Evolutionary conservation across 2,113 vertebrate genomes (phyloP).

Genomic region (Smithornis capensis): DNA sequence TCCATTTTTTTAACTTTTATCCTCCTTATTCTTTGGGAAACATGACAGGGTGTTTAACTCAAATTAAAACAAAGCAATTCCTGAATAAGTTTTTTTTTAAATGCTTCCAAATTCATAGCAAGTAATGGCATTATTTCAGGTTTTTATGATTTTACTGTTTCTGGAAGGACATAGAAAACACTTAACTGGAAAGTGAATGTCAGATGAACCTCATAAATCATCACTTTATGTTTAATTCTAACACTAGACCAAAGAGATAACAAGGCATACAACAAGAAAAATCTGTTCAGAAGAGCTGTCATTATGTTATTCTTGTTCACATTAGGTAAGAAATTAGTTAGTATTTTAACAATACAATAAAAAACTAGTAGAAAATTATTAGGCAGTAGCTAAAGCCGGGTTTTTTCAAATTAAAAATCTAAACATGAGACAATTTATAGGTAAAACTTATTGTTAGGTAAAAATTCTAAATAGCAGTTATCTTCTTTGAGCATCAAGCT

Average conservation of each 20-base stretch:
- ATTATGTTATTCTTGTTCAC: neutral
- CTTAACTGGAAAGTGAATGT: neutral
- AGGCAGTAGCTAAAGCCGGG: neutral
- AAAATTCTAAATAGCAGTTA: constrained; percentile 18
- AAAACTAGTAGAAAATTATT: neutral
- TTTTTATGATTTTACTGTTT: neutral
- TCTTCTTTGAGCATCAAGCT: constrained; percentile 1
- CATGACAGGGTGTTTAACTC: neutral
- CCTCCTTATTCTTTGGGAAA: neutral
- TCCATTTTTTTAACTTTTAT: neutral
- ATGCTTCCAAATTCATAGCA: neutral
- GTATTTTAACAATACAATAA: neutral
- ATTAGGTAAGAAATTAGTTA: neutral
- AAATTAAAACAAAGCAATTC: neutral
- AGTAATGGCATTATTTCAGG: neutral
- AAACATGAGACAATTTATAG: neutral
- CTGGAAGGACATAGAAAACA: neutral
- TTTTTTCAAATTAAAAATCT: constrained; percentile 15
- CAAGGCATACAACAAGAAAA: neutral
- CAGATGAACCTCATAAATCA: neutral
- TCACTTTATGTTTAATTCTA: neutral
- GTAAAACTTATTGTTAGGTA: constrained; percentile 17
- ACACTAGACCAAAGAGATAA: neutral
- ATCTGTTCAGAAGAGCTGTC: neutral
- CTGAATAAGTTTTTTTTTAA: neutral